Base-by-base conservation (phyloP, 2,888 invertebrate genomes). In the Limenitis camilla region DNA sequence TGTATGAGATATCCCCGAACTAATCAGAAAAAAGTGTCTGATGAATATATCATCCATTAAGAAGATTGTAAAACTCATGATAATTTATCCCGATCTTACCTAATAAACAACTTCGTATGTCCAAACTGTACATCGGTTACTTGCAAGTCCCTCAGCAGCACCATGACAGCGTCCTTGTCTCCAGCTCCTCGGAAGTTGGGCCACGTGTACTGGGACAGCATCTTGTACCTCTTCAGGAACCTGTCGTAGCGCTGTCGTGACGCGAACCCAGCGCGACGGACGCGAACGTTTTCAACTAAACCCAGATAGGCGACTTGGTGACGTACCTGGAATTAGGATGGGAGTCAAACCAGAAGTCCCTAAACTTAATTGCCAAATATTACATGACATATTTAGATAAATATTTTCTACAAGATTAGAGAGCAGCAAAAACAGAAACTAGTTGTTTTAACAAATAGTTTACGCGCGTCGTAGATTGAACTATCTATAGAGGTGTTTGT, bases 231-330 rank as follows among this genome's bases (percentile, higher is more conserved):
- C 78, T 94, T 92, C 58, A 98, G 90, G 89, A 98, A 98, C 69
- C 95, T 91, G 74, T 95, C 96, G 85, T 98, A 99, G 58, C 94
- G 91, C 88, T 97, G 96, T 40, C 99, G 91, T 81, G 96, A 94
- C n/a, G 97, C 98, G 86, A 99, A 99, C 40, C 99, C 99, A 52
- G 98, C 98, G 71, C 98, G 91, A 5, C 98, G 91, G 11, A 99
- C 98, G 56, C 97, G 91, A 41, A 98, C 96, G 85, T 98, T 98
- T 88, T 99, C 98, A 49, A 98, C 90, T 29, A 99, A 88, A 0
- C 98, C 98, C 40, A 98, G 89, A 83, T 98, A 98, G 53, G 91
- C 88, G 27, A 93, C 93, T 71, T 94, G 94, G 81, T 93, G 93
- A 4, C 84, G 81, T 1, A 90, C 90, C 87, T 88, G 63, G 19